These are phyloP conservation scores for Acestrorhynchus altus DNA, from an alignment of 2,797 vertebrate species.

Conservation along the genomic window DNA sequence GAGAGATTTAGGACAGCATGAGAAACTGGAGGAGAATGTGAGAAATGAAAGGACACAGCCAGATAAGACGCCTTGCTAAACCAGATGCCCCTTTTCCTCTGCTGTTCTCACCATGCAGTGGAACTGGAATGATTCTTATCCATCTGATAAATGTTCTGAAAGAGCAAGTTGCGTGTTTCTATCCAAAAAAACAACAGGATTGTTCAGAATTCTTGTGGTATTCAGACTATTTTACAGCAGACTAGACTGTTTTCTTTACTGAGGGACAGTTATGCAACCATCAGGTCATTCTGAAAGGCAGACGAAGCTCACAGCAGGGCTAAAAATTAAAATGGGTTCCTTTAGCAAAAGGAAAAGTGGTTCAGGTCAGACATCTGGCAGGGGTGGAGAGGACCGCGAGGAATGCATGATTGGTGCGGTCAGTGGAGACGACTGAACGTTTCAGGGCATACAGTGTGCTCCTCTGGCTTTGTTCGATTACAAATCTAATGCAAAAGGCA, in stretches of 20 bases:
- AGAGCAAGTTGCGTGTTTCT: conserved; percentile 4
- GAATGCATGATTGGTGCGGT: conserved; percentile 53
- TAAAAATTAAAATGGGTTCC: conserved; percentile 28
- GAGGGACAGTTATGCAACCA: conserved; percentile 6
- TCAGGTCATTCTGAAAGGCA: conserved; percentile 5
- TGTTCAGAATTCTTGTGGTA: conserved; percentile 12
- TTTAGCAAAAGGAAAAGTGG: conserved; percentile 39
- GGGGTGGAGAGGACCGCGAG: conserved; percentile 59
- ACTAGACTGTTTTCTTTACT: conserved; percentile 4
- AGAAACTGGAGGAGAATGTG: conserved; percentile 8
- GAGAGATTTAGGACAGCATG: conserved; percentile 39
- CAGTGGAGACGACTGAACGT: conserved; percentile 43
- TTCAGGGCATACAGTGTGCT: conserved; percentile 31
- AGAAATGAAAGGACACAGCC: background rate
- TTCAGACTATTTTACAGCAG: conserved; percentile 19
- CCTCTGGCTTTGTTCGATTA: conserved; percentile 43
- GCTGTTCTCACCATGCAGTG: background rate
- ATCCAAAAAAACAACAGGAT: conserved; percentile 14
- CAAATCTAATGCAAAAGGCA: conserved; percentile 30
- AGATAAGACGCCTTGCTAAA: background rate
- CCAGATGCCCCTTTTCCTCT: background rate
- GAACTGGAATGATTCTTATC: background rate
- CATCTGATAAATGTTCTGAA: background rate
- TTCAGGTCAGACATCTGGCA: conserved; percentile 66
- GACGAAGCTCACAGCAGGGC: conserved; percentile 1